Evolutionary conservation across 2,888 invertebrate species (phyloP), one percentile per base, ranked within the genome.

Genomic region (Drosophila birchii): DNA sequence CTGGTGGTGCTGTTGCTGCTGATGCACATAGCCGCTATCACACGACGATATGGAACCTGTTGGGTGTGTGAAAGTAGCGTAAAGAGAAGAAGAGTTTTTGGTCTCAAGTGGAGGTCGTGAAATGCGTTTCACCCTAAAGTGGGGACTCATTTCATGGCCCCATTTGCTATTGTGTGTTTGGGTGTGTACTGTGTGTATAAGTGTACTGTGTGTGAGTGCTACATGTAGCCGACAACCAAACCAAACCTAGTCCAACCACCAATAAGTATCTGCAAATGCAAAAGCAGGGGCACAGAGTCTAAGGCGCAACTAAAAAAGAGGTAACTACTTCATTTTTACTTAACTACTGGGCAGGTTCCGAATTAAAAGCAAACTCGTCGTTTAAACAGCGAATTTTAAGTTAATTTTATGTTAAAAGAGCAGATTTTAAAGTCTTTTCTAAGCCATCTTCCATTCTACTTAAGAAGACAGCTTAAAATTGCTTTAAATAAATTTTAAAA

Each of bases 31-130:
- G 66, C 97, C 97, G 91, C 97, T 97, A 93, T 97, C 98, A 93
- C 97, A 97, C 89, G 98, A 98, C 86, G 97, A 97, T 90, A 97
- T 96, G 86, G 98, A 97, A 92, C 97, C 97, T 95, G 75, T 85
- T 83, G 82, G 69, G 32, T 67, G 49, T 70, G 53, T 51, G 60
- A 60, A 60, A 62, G 58, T 57, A n/a, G 44, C 55, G 55, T 55
- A 75, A 75, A 75, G 54, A 75, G 54, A 74, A 75, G 36, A 47
- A 53, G 36, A 53, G 51, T 53, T 59, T 62, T 59, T 36, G 57
- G 57, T 68, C 70, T 68, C 36, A 51, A 18, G 49, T 41, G 47
- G 49, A 12, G 34, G 49, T 36, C 62, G n/a, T 34, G 47, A 49
- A 67, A 54, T 67, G 44, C 38, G n/a, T 23, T 44, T 26, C 61